These are phyloP conservation scores for Barnardius zonarius DNA, from an alignment of 2,113 vertebrate species.

Conservation along the genomic window DNA sequence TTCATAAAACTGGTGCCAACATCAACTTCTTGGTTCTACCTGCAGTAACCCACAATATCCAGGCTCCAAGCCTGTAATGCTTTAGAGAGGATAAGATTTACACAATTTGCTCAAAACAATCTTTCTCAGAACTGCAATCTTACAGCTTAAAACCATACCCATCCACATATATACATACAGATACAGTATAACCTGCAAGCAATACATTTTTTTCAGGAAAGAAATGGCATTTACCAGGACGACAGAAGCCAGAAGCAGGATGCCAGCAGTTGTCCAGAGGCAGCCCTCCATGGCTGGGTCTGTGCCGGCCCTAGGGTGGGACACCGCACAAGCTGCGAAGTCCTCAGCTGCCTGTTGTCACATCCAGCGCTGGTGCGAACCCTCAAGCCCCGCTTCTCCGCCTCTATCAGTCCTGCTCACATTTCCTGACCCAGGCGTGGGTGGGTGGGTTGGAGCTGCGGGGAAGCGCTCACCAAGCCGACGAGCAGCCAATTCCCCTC, in stretches of 20 bases:
- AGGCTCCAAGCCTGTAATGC: not conserved
- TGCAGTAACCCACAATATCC: not conserved
- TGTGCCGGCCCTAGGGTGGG: constrained; percentile 28
- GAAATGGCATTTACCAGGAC: constrained; percentile 77
- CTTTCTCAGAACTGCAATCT: not conserved
- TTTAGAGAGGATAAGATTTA: not conserved
- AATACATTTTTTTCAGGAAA: not conserved
- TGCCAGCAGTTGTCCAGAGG: constrained; percentile 69
- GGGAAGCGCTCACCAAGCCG: constrained; percentile 75
- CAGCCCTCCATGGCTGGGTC: constrained; percentile 71
- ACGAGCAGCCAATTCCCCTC: constrained; percentile 82
- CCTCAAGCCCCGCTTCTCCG: constrained; percentile 70
- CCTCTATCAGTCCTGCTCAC: constrained; percentile 77
- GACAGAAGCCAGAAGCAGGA: constrained; percentile 67
- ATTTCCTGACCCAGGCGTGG: constrained; percentile 62
- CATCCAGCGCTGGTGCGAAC: constrained; percentile 63
- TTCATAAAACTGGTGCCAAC: constrained; percentile 5
- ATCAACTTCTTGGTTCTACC: not conserved
- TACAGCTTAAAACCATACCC: not conserved
- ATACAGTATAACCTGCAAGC: not conserved
- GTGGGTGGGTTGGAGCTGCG: constrained; percentile 51
- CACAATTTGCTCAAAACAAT: not conserved
- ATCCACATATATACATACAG: accelerated
- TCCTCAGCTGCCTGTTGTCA: constrained; percentile 73
- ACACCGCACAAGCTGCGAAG: constrained; percentile 15